Conservation (phyloP, 2,888 invertebrate genomes). For the Neelides folsomi region DNA sequence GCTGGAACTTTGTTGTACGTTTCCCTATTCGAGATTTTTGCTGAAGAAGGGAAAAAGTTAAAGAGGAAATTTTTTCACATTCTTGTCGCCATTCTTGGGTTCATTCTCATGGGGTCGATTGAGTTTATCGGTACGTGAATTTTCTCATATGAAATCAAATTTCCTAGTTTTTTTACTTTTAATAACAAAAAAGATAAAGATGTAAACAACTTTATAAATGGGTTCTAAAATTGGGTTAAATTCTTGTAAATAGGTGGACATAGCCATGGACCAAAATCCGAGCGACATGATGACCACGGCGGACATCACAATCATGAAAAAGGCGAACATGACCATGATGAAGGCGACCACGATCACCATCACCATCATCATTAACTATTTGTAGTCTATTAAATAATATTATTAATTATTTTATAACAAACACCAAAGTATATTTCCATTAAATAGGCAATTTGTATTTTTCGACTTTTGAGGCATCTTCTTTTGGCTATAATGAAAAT, state of each 20-base stretch:
- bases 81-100: conserved; percentile 27
- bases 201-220: background rate
- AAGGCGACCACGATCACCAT: conserved; percentile 14
- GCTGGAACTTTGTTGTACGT: conserved; percentile 44
- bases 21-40: conserved; percentile 44
- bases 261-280: background rate
- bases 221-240: background rate
- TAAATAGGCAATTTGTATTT: too few relatives aligned
- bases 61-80: conserved; percentile 29
- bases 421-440: too few relatives aligned
- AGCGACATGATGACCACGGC: background rate
- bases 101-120: conserved; percentile 29
- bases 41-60: conserved; percentile 36
- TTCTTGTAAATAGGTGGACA: conserved; percentile 5
- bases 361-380: conserved; percentile 11
- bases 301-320: conserved; percentile 14
- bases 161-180: background rate
- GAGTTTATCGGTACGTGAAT: conserved; percentile 28
- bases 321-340: conserved; percentile 19
- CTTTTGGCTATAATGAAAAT: too few relatives aligned
- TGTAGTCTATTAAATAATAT: too few relatives aligned
- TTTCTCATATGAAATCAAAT: background rate
- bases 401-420: too few relatives aligned
- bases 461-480: too few relatives aligned
- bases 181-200: background rate